Evolutionary conservation across 35 echinoderm and acorn worm genomes (phyloP), one percentile per base, ranked within the genome.

Genomic region (Amphiura filiformis): DNA sequence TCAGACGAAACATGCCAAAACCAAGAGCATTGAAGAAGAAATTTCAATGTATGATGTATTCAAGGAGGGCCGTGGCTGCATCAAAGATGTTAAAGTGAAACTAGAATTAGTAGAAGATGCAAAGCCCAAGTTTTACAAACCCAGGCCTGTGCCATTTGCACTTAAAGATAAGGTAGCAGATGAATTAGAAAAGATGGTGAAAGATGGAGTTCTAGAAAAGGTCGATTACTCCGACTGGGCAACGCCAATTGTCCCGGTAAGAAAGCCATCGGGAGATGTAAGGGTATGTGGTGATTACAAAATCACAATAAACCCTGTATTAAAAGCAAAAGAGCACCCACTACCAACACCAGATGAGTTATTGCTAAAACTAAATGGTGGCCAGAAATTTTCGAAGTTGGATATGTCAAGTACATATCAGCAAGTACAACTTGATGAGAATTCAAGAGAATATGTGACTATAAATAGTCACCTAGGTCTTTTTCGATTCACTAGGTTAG

Each of bases 391-490:
- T 39, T 39, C 87, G 18, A 96, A 85, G 23, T 42, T 89, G 1
- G 90, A 96, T 76, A 15, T 92, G 40, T 92, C 90, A 14, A 82
- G 87, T 34, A 90, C 94, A 0, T 96, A 92, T 57, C 76, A 78
- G 39, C 90, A 96, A 57, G 81, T 89, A 38, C 81, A 93, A 39
- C 49, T 92, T 33, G 87, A 90, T 39, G 87, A 89, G 39, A 77
- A 82, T 52, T 87, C 90, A 26, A 39, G 83, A 33, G 78, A 90
- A 37, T 92, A 89, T 42, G 84, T 87, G 14, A 90, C 87, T 13
- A 88, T 91, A 23, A 91, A 90, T 77, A 97, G 91, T 0, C 88
- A 97, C 52, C 30, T 75, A 13, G 94, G 91, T 78, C 44, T 93
- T 35, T 93, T 75, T 31, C 79, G 64, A 52, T 97, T 91, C 70